Conservation (phyloP, 2,113 vertebrate genomes). For the Hippopotamus amphibius region DNA sequence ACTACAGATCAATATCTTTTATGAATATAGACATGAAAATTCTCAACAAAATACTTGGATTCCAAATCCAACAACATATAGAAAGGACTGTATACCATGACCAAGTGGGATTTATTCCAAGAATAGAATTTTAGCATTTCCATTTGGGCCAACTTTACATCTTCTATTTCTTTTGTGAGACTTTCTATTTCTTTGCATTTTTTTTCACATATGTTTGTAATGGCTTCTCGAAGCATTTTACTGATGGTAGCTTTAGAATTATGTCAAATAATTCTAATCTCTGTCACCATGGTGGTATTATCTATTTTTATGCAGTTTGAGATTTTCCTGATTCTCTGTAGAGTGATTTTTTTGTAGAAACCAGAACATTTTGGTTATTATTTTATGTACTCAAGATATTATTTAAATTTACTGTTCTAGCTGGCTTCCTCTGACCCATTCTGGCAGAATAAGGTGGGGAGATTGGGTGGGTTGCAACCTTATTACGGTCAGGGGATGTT, state of each 20-base stretch:
- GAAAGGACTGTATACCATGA: background rate
- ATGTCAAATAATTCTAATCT: background rate
- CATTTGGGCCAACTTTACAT: fast-evolving
- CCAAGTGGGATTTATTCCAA: background rate
- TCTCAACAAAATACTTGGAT: background rate
- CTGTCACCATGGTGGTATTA: too few relatives aligned
- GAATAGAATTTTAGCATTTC: background rate
- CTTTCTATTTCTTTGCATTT: background rate
- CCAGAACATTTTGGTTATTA: background rate
- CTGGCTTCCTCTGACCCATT: background rate
- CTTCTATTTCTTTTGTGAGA: background rate
- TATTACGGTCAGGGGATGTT: too few relatives aligned
- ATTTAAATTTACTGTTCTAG: background rate
- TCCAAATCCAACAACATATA: fast-evolving
- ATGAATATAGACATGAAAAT: background rate
- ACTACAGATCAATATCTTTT: background rate
- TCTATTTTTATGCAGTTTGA: background rate
- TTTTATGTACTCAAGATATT: background rate
- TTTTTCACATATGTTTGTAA: background rate
- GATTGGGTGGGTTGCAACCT: background rate
- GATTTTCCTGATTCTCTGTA: background rate
- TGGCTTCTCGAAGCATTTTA: background rate
- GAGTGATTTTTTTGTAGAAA: background rate
- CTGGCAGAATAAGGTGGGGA: background rate
- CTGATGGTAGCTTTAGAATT: too few relatives aligned